These are phyloP conservation scores for Apocrypta bakeri DNA, from an alignment of 1,140 invertebrate genomes.

Conservation along the genomic window DNA sequence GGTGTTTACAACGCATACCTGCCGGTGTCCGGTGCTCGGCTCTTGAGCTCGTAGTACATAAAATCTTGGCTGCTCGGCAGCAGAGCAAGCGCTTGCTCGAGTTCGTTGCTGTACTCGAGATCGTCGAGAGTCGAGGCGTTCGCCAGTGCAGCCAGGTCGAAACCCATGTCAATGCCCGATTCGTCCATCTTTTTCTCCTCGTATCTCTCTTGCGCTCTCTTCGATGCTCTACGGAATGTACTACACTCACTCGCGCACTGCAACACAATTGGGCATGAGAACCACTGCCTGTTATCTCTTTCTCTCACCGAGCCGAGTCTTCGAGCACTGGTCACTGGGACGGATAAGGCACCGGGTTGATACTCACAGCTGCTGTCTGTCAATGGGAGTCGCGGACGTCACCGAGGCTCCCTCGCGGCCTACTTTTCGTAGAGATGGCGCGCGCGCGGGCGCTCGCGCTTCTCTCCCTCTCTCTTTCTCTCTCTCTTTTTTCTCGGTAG, in stretches of 20 bases:
- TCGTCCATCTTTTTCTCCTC: slow-evolving; percentile 71
- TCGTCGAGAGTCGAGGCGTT: slow-evolving; percentile 76
- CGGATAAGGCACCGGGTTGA: not conserved
- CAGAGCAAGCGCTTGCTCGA: slow-evolving; percentile 64
- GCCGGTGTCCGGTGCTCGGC: slow-evolving; percentile 77
- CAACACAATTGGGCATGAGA: too few species aligned
- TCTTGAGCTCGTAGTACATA: slow-evolving; percentile 82
- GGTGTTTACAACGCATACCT: slow-evolving; percentile 69
- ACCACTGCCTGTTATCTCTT: not conserved
- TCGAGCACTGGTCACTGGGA: not conserved
- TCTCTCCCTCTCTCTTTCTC: not conserved
- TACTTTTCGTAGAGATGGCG: not conserved
- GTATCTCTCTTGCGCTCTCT: not conserved
- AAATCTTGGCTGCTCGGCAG: slow-evolving; percentile 76
- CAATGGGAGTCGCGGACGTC: not conserved
- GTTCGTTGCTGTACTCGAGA: slow-evolving; percentile 61
- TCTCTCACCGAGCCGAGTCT: not conserved
- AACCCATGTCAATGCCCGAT: slow-evolving; percentile 83
- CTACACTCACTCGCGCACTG: slow-evolving; percentile 1
- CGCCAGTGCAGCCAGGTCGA: slow-evolving; percentile 79
- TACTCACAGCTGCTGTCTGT: not conserved
- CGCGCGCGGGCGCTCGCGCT: not conserved
- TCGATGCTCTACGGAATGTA: not conserved
- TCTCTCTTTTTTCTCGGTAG: not conserved
- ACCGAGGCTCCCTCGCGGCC: not conserved